A percentile compares a stretch with the other conserved stretches of the same genome.
Conservation (phyloP, 2,888 invertebrate genomes). For the Eristalis tenax region DNA sequence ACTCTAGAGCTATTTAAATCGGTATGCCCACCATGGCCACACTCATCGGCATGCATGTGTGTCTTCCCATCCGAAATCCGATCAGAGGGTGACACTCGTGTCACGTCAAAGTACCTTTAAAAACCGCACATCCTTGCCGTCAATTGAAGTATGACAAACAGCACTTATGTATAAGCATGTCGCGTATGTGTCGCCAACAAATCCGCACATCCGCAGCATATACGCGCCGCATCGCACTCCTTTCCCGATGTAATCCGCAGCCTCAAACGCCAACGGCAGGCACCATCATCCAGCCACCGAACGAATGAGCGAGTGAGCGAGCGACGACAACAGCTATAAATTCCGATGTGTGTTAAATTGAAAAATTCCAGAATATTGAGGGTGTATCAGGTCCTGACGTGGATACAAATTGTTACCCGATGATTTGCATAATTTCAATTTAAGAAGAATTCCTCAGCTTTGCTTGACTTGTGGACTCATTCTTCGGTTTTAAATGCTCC, state of each 20-base stretch:
- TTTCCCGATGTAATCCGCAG: background rate
- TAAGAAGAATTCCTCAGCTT: slow-evolving; percentile 61
- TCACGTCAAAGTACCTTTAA: slow-evolving; percentile 36
- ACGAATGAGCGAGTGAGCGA: background rate
- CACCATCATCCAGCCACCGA: background rate
- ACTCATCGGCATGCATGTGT: background rate
- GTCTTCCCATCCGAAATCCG: slow-evolving; percentile 23
- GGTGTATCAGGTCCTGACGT: slow-evolving; percentile 72
- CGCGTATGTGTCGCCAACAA: background rate
- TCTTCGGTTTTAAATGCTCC: slow-evolving; percentile 1
- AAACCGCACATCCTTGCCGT: slow-evolving; percentile 45
- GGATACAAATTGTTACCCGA: slow-evolving; percentile 74
- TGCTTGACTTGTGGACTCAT: slow-evolving; percentile 28
- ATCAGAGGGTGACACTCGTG: slow-evolving; percentile 32
- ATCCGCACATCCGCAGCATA: background rate
- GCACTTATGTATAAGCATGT: slow-evolving; percentile 41
- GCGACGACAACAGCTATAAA: slow-evolving; percentile 63
- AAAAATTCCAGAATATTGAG: slow-evolving; percentile 73
- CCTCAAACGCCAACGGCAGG: background rate
- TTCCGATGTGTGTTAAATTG: slow-evolving; percentile 74
- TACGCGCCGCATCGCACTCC: background rate
- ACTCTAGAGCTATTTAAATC: background rate
- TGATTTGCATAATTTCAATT: slow-evolving; percentile 74
- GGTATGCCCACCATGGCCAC: background rate
- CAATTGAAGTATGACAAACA: slow-evolving; percentile 61